Conservation (phyloP, 2,113 vertebrate genomes). For the Polypterus senegalus region DNA sequence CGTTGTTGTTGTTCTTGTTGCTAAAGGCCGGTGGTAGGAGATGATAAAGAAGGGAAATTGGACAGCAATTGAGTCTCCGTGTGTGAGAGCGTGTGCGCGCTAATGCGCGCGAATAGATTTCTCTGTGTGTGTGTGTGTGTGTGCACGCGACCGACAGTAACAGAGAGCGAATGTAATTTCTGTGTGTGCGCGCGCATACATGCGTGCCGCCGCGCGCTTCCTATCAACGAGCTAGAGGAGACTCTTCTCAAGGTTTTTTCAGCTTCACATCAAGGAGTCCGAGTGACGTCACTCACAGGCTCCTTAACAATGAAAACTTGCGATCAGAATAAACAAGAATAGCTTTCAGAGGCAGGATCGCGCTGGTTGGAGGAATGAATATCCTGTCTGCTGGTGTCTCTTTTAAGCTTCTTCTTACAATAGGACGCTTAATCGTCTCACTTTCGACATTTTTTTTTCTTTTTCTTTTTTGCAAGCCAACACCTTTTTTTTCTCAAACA, state of each 20-base stretch:
- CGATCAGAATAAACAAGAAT: slow-evolving; percentile 29
- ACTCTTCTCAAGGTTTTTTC: slow-evolving; percentile 79
- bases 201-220: slow-evolving; percentile 32
- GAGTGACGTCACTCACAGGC: slow-evolving; percentile 81
- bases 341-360: no score
- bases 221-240: slow-evolving; percentile 74
- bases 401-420: no score
- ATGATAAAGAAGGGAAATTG: slow-evolving; percentile 63
- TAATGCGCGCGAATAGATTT: slow-evolving; percentile 21
- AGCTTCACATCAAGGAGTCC: slow-evolving; percentile 82
- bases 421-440: no score
- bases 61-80: slow-evolving; percentile 57
- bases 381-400: no score
- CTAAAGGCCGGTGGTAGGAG: slow-evolving; percentile 46
- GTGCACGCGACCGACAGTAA: slow-evolving; percentile 19
- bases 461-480: no score
- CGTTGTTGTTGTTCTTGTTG: slow-evolving; percentile 35
- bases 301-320: slow-evolving; percentile 72
- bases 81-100: slow-evolving; percentile 37
- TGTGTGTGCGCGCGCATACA: slow-evolving; percentile 8
- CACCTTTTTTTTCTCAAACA: no score
- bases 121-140: neutral
- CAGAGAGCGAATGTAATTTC: slow-evolving; percentile 28
- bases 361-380: no score
- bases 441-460: no score